phyloP scores from a whole-genome alignment of 1,140 invertebrate species.

The Agrypnia vestita region DNA sequence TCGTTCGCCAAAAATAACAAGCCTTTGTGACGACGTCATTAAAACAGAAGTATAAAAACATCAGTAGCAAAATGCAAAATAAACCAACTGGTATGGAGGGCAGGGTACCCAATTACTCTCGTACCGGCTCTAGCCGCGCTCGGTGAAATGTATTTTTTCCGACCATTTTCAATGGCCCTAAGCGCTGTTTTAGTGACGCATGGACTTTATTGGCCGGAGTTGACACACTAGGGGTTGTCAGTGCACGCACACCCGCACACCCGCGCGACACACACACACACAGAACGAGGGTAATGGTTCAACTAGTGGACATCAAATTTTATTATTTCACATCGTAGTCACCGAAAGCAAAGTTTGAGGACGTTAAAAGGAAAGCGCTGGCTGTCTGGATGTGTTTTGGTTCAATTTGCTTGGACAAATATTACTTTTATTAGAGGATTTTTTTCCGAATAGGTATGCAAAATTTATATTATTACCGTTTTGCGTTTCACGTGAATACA shows the following conservation, averaged over 20 bases:
- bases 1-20: constrained; percentile 57
- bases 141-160: constrained; percentile 44
- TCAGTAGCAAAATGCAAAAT: constrained; percentile 55
- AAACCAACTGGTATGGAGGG: constrained; percentile 47
- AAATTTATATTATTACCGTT: too few species aligned
- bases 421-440: constrained; percentile 8
- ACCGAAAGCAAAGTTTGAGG: constrained; percentile 3
- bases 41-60: constrained; percentile 54
- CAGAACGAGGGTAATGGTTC: constrained; percentile 19
- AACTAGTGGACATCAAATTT: constrained; percentile 31
- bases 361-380: constrained; percentile 3
- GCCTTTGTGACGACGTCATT: constrained; percentile 56
- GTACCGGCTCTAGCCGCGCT: constrained; percentile 20
- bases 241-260: neutral
- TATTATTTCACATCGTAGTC: constrained; percentile 16
- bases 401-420: neutral
- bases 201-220: constrained; percentile 40
- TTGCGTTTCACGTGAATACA: neutral
- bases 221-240: constrained; percentile 16
- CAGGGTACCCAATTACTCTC: constrained; percentile 53
- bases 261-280: neutral
- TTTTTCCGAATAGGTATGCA: neutral
- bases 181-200: constrained; percentile 55
- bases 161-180: constrained; percentile 50
- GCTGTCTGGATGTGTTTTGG: neutral